These are phyloP conservation scores for Eriocheir sinensis DNA, from an alignment of 1,140 invertebrate genomes.

Conservation along the genomic window DNA sequence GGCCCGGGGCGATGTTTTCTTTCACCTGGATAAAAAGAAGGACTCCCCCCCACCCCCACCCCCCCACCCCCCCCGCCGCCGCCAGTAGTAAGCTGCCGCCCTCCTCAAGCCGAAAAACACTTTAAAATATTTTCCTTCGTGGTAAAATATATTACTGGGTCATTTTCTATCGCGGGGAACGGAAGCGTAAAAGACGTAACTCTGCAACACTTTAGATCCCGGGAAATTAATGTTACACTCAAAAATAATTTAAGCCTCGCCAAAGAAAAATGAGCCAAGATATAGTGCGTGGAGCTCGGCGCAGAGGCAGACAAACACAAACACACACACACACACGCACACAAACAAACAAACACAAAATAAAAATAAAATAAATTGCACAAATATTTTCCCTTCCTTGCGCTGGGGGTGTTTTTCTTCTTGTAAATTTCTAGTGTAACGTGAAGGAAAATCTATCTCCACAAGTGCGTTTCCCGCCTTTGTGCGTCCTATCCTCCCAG, in stretches of 20 bases:
- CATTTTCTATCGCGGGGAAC: not conserved
- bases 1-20: too few species aligned
- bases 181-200: not conserved
- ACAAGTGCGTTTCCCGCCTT: conserved; percentile 4
- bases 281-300: too few species aligned
- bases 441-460: not conserved
- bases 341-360: not conserved
- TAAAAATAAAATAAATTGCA: not conserved
- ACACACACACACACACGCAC: not conserved
- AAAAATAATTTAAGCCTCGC: not conserved
- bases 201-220: not conserved
- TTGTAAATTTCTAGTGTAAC: not conserved
- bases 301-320: too few species aligned
- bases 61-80: not conserved
- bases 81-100: too few species aligned
- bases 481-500: not conserved
- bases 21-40: too few species aligned
- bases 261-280: not conserved
- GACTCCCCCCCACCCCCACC: too few species aligned
- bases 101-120: not conserved
- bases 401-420: not conserved
- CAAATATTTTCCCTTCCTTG: not conserved
- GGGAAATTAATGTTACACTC: not conserved
- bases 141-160: not conserved
- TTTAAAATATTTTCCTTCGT: not conserved